phyloP scores from a whole-genome alignment of 1,140 invertebrate species.

The Octopus bimaculoides region DNA sequence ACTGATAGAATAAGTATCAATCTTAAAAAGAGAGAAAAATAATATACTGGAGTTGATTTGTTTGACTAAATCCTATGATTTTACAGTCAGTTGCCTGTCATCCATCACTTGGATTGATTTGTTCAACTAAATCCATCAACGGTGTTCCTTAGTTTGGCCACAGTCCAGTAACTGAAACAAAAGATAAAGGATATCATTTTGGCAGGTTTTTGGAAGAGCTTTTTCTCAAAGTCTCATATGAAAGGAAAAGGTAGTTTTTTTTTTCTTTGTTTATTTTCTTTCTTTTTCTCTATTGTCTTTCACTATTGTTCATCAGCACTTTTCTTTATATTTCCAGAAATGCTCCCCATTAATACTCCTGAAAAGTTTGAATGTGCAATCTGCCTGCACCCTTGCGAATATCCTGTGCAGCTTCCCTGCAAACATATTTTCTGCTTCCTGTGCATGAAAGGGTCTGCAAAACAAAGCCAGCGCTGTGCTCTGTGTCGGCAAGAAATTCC shows the following conservation, averaged over 20 bases:
- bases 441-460: constrained; percentile 90
- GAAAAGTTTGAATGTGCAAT: constrained; percentile 80
- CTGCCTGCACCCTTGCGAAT: constrained; percentile 83
- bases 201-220: too few species aligned
- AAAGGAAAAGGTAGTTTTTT: not conserved
- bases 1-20: too few species aligned
- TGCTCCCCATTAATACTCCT: not conserved
- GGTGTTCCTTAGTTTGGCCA: too few species aligned
- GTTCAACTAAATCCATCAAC: too few species aligned
- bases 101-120: too few species aligned
- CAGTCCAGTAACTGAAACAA: too few species aligned
- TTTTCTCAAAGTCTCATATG: not conserved
- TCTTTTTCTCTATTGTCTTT: not conserved
- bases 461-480: constrained; percentile 72
- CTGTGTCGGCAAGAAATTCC: constrained; percentile 57
- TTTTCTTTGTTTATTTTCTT: not conserved
- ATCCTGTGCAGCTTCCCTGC: constrained; percentile 85
- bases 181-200: too few species aligned
- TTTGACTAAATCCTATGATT: too few species aligned
- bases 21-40: too few species aligned
- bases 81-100: too few species aligned
- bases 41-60: too few species aligned
- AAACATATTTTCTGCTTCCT: constrained; percentile 95
- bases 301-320: not conserved
- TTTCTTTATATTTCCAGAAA: constrained; percentile 21